Evolutionary conservation across 2,797 vertebrate species (phyloP), one percentile per base, ranked within the genome.

Genomic region (Danio albolineatus): DNA sequence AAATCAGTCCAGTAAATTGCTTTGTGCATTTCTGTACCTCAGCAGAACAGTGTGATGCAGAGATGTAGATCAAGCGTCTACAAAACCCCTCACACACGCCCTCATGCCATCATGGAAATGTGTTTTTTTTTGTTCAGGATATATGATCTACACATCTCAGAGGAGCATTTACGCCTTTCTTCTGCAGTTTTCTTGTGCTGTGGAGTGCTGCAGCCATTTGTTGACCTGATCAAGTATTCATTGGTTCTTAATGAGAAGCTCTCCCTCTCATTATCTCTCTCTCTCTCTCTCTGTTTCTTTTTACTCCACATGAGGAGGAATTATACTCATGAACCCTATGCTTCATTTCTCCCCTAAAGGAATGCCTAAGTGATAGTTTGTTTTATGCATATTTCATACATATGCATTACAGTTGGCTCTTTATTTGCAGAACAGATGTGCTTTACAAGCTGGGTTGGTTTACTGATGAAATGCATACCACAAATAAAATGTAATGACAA

Each of bases 191-290:
- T 41, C 77, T 54, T 76, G 53, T 83, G 84, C 81, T 90, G 82
- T 87, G 90, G 85, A 83, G 67, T 2, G 62, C 70, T 89, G 87
- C 86, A 90, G 85, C 82, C 87, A 92, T 92, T 93, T 90, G 90
- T 90, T 92, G 89, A 81, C 89, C 91, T 92, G 92, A 92, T 94
- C 92, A 94, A 91, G 87, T 93, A 93, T 93, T 92, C 89, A 94
- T 90, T 90, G 88, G 86, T 87, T 86, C 88, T 90, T 93, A 92
- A 93, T 77, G 84, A 92, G 90, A 89, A 91, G 88, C 90, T 90
- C 88, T 28, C 28, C 90, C 90, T 90, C 90, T 90, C 91, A 88
- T 88, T 89, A 88, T 90, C 89, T 86, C 79, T 82, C 85, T 70
- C 44, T 53, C 44, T 28, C 28, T 28, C 28, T 28, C 28, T 28